Conservation (phyloP, 2,797 vertebrate genomes). For the Pipistrellus nathusii region DNA sequence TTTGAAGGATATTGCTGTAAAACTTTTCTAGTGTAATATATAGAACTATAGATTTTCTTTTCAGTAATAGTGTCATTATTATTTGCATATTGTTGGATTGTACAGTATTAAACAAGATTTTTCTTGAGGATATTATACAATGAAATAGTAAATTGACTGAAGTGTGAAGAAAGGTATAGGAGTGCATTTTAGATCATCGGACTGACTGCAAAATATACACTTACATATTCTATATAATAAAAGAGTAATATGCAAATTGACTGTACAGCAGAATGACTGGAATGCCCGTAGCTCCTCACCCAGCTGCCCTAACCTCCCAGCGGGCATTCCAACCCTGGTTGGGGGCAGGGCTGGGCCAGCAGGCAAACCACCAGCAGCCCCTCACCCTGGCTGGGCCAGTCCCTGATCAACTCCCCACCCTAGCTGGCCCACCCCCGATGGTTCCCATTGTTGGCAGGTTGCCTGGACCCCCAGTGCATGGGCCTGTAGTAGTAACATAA, state of each 20-base stretch:
- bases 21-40: constrained; percentile 16
- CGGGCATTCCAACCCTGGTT: no score
- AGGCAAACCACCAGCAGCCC: no score
- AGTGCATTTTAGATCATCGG: constrained; percentile 60
- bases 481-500: background rate
- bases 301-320: no score
- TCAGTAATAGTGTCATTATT: constrained; percentile 5
- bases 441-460: no score
- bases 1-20: background rate
- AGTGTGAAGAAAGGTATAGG: constrained; percentile 45
- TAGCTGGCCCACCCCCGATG: no score
- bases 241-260: no score
- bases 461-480: no score
- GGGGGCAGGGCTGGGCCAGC: no score
- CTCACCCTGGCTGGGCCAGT: no score
- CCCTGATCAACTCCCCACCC: no score
- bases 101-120: constrained; percentile 64
- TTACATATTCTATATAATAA: background rate
- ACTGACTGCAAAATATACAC: constrained; percentile 32
- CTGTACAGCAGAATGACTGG: no score
- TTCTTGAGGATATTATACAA: constrained; percentile 64
- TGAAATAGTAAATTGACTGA: constrained; percentile 68
- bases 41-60: constrained; percentile 60
- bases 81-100: constrained; percentile 68
- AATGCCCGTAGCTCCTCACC: no score